A percentile compares a stretch with the other conserved stretches of the same genome.
Evolutionary conservation across 2,113 vertebrate genomes (phyloP).

Genomic region (Notarius quadriscutis): DNA sequence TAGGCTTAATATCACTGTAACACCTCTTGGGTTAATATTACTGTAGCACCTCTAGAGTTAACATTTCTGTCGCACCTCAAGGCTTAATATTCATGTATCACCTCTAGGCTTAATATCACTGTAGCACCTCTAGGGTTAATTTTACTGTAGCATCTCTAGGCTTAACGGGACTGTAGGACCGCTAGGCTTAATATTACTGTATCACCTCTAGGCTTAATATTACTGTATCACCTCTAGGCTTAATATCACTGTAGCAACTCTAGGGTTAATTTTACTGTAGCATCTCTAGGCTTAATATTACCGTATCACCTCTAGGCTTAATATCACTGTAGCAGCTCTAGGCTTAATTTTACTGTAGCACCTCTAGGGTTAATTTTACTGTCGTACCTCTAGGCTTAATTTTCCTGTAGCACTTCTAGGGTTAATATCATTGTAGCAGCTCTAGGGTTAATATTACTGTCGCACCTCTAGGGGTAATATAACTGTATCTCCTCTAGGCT

Average conservation of each 20-base stretch:
- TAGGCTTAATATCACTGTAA: not conserved
- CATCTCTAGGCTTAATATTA: not conserved
- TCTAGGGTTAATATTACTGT: not conserved
- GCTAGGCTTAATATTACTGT: not conserved
- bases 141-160: not conserved
- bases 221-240: no score
- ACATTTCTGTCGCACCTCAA: not conserved
- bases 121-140: not conserved
- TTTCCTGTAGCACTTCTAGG: not conserved
- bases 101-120: not conserved
- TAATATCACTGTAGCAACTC: not conserved
- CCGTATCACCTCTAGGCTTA: not conserved
- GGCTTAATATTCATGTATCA: not conserved
- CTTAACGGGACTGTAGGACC: not conserved
- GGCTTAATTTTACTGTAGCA: not conserved
- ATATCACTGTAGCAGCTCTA: not conserved
- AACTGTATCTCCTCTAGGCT: not conserved
- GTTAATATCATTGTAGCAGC: not conserved
- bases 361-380: not conserved
- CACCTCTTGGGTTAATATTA: not conserved
- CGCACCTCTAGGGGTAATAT: not conserved
- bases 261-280: not conserved
- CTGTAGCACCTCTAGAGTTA: not conserved
- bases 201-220: not conserved
- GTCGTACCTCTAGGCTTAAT: not conserved